Percentiles rank a stretch among this genome's conserved stretches.
Evolutionary conservation across 2,113 vertebrate genomes (phyloP).

Genomic region (Opisthocomus hoazin): DNA sequence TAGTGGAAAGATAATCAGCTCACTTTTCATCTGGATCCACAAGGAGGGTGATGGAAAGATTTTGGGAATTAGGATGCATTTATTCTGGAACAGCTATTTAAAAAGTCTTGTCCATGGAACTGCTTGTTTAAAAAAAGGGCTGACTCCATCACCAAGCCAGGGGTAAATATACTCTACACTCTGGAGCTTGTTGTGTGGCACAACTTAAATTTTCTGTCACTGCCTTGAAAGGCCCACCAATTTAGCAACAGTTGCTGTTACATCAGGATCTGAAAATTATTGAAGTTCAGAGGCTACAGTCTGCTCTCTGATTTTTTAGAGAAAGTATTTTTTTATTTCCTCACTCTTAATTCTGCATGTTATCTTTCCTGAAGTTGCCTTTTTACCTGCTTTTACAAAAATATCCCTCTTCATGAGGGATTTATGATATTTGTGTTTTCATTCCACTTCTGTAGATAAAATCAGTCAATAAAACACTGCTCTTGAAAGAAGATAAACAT

Average conservation of each 20-base stretch:
- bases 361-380: not conserved
- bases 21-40: fast-evolving
- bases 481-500: not conserved
- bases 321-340: not conserved
- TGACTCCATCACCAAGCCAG: not conserved
- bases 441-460: not conserved
- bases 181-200: not conserved
- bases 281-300: not conserved
- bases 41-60: fast-evolving
- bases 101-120: not conserved
- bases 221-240: not conserved
- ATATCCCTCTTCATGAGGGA: not conserved
- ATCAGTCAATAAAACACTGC: not conserved
- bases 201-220: not conserved
- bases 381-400: not conserved
- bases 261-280: not conserved
- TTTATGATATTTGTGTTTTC: not conserved
- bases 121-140: not conserved
- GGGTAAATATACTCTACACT: not conserved
- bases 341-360: not conserved
- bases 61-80: not conserved
- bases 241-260: not conserved
- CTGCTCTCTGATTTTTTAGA: not conserved
- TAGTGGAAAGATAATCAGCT: not conserved
- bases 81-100: not conserved